phyloP scores from a whole-genome alignment of 1,140 invertebrate species.

The Eriocheir sinensis region DNA sequence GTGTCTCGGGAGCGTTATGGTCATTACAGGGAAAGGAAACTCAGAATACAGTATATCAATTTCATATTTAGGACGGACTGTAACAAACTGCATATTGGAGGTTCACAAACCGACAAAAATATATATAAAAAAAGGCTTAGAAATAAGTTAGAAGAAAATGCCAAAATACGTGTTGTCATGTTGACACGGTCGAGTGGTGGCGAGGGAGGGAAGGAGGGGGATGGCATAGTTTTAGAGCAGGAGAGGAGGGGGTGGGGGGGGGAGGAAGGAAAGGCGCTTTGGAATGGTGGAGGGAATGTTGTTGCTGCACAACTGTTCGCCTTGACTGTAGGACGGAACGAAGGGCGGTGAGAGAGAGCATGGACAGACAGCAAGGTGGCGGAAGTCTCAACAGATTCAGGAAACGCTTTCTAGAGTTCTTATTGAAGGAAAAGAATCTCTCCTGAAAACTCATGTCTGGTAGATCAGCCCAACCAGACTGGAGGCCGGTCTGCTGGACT shows the following conservation, averaged over 20 bases:
- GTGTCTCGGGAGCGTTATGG: too few species aligned
- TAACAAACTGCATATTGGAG: conserved; percentile 20
- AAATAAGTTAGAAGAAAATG: background rate
- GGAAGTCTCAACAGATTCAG: background rate
- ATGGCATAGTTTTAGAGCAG: background rate
- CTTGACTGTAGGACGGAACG: background rate
- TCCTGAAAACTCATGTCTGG: conserved; percentile 23
- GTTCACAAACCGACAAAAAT: background rate
- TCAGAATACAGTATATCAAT: background rate
- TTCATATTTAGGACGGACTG: conserved; percentile 39
- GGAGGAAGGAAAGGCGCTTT: background rate
- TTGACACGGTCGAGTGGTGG: background rate
- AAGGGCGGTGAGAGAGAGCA: background rate
- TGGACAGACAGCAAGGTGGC: background rate
- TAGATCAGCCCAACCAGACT: background rate
- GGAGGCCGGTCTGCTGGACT: background rate
- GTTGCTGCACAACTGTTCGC: background rate
- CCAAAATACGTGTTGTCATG: background rate
- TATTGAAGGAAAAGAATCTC: conserved; percentile 9
- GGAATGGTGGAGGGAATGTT: background rate
- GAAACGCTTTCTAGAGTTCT: background rate
- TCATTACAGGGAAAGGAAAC: background rate
- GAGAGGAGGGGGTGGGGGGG: background rate
- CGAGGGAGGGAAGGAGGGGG: background rate
- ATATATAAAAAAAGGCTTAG: background rate